These are phyloP conservation scores for Thomomys bottae DNA, from an alignment of 2,113 vertebrate genomes.

Conservation along the genomic window DNA sequence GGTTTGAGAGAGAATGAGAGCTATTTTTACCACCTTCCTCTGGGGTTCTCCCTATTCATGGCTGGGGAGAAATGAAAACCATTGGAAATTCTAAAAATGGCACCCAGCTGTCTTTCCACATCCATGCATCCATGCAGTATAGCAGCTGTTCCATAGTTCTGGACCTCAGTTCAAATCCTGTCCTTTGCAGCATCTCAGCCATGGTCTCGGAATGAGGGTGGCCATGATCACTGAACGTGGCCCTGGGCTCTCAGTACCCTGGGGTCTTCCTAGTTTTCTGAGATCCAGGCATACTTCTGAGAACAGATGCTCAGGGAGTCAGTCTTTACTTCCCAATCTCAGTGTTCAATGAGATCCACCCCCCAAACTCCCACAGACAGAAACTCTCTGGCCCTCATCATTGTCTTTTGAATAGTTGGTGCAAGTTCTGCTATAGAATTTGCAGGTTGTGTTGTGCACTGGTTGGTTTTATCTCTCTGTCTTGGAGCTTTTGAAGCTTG, in stretches of 20 bases:
- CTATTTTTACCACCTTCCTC: conserved; percentile 16
- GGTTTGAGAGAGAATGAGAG: background rate
- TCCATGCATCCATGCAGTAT: background rate
- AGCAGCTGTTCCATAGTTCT: background rate
- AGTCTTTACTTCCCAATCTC: accelerated
- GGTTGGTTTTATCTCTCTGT: background rate
- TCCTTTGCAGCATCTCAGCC: background rate
- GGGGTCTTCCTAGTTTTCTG: background rate
- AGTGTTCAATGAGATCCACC: background rate
- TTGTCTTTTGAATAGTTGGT: background rate
- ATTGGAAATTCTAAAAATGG: conserved; percentile 33
- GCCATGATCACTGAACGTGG: too few relatives aligned
- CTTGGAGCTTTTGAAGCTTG: background rate
- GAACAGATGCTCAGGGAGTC: background rate
- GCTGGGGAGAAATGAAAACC: conserved; percentile 2
- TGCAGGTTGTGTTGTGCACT: background rate
- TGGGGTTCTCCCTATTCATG: conserved; percentile 43
- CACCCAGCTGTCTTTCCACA: background rate
- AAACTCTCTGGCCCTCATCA: background rate
- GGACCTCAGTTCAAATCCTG: background rate
- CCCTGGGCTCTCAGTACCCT: background rate
- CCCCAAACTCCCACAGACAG: background rate
- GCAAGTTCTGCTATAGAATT: background rate
- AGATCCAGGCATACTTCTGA: background rate
- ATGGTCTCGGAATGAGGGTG: background rate